Evolutionary conservation across 1,140 invertebrate species (phyloP).

Genomic region (Heliothis subflexa): DNA sequence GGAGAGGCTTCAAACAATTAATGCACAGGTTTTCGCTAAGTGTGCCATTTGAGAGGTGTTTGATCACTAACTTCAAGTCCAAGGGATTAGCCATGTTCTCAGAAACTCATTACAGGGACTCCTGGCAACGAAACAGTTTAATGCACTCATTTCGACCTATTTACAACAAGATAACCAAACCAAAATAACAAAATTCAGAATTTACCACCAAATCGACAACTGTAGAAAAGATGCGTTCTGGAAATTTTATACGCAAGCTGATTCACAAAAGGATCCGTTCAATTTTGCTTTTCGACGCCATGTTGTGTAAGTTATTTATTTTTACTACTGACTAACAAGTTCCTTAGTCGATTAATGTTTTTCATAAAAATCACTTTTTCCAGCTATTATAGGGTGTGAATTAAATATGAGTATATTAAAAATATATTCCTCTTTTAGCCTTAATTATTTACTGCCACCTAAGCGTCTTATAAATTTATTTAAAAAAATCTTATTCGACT

Average conservation of each 20-base stretch:
- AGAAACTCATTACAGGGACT: slow-evolving; percentile 1
- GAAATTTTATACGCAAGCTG: slow-evolving; percentile 3
- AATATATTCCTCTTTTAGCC: no score
- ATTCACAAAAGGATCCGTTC: slow-evolving; percentile 49
- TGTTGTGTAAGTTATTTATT: background rate
- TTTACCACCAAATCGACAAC: slow-evolving; percentile 56
- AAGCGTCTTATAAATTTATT: background rate
- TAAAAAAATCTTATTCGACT: background rate
- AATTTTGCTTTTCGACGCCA: slow-evolving; percentile 41
- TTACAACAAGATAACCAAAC: background rate
- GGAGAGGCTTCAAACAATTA: slow-evolving; percentile 68
- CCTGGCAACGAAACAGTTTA: slow-evolving; percentile 35
- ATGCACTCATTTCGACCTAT: slow-evolving; percentile 5
- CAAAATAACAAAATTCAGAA: slow-evolving; percentile 42
- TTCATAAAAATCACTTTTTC: no score
- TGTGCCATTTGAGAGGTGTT: slow-evolving; percentile 73
- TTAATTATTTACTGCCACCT: no score
- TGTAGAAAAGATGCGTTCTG: slow-evolving; percentile 65
- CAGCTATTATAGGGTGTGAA: no score
- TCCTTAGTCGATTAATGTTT: slow-evolving; percentile 6
- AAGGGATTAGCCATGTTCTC: slow-evolving; percentile 62
- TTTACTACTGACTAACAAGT: no score
- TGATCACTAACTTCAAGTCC: slow-evolving; percentile 68
- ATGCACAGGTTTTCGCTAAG: slow-evolving; percentile 70
- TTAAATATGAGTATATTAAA: no score